Evolutionary conservation across 2,888 invertebrate species (phyloP), one percentile per base, ranked within the genome.

Genomic region (Antitype chi): DNA sequence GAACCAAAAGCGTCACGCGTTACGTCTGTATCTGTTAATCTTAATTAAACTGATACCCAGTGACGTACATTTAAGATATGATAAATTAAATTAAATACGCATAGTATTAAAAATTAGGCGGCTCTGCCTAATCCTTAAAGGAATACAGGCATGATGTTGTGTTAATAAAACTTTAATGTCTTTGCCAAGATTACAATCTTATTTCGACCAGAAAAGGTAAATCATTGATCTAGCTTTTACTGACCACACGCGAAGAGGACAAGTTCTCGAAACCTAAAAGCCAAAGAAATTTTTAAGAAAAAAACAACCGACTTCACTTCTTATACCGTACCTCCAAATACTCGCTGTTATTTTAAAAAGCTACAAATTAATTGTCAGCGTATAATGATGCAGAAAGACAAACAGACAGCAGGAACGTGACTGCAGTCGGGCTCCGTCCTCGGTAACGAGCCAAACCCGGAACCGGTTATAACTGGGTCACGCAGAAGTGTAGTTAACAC

Each of bases 371-470:
- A 91, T 90, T 88, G 87, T 87, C 78, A 77, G 83, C 72, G 81
- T 82, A 81, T 86, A 89, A 90, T 86, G 86, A 87, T 82, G 86
- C 80, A 85, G 85, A 76, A 81, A 88, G 87, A 83, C 87, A 89
- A 89, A 90, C 86, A 84, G 85, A 78, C 78, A 76, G 70, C 66
- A 71, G 78, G 84, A 86, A 91, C 92, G 91, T 92, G 92, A 86
- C 89, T 90, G 80, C 81, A 87, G 88, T 74, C 80, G 85, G 75
- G 73, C 87, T 87, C 81, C 63, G 82, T 84, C 76, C 78, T 75
- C 82, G 70, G 84, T 90, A 91, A 91, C 91, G 90, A 92, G 90
- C 90, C 89, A 90, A 92, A 89, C 88, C 85, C 71, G 73, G 74
- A 85, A 87, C 89, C 84, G 69, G 84, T 78, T 85, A 80, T 83